phyloP scores from a whole-genome alignment of 2,113 vertebrate genomes.

The Pycnonotus jocosus region DNA sequence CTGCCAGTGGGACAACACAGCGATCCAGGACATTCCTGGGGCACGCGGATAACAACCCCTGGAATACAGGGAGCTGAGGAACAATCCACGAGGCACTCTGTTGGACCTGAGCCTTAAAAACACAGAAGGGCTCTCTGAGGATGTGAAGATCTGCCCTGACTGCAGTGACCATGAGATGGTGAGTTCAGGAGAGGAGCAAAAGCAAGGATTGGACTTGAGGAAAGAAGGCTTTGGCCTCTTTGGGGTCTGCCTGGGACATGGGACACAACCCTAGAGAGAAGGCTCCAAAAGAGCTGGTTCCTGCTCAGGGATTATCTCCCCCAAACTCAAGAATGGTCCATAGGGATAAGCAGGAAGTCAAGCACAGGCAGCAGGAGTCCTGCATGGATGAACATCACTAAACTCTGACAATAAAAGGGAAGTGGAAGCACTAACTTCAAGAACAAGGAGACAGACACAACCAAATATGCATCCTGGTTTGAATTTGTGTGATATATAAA shows the following conservation, averaged over 20 bases:
- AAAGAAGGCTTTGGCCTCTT: not conserved
- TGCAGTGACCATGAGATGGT: not conserved
- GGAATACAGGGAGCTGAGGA: not conserved
- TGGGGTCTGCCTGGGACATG: not conserved
- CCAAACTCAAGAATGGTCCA: not conserved
- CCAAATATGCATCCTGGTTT: not conserved
- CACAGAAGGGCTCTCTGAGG: not conserved
- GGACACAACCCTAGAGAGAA: not conserved
- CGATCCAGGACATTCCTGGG: not conserved
- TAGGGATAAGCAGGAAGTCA: not conserved
- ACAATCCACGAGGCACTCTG: not conserved
- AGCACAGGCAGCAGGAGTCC: not conserved
- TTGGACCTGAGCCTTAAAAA: not conserved
- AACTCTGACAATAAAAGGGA: not conserved
- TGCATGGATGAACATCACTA: not conserved
- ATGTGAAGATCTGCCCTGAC: not conserved
- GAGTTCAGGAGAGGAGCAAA: not conserved
- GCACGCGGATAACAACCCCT: accelerated
- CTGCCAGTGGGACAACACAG: not conserved
- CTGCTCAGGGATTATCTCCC: not conserved
- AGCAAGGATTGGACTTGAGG: not conserved
- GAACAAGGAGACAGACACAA: not conserved
- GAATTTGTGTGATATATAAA: not conserved
- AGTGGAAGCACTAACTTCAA: not conserved
- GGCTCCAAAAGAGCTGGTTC: not conserved